Percentiles rank a stretch among this genome's conserved stretches.
phyloP scores from a whole-genome alignment of 1,140 invertebrate species.

The Ostrea edulis region DNA sequence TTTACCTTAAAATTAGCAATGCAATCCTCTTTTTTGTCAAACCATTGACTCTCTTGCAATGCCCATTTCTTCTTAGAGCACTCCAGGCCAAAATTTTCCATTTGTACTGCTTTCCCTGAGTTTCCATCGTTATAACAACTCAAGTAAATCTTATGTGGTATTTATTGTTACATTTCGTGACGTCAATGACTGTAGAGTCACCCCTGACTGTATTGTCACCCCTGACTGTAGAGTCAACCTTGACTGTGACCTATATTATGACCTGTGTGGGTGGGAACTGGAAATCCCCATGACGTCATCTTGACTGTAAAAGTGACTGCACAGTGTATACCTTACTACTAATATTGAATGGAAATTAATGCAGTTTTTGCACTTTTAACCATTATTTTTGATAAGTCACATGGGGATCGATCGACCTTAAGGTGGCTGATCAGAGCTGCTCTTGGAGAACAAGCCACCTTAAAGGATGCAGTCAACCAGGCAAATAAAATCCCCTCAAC shows the following conservation, averaged over 20 bases:
- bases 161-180: neutral
- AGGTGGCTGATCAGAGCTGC: too few species aligned
- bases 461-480: too few species aligned
- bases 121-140: conserved; percentile 9
- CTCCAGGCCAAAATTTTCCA: conserved; percentile 18
- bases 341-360: too few species aligned
- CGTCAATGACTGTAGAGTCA: neutral
- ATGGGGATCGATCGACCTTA: too few species aligned
- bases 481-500: too few species aligned
- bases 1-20: neutral
- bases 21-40: neutral
- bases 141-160: neutral
- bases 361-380: too few species aligned
- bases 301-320: neutral
- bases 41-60: conserved; percentile 27
- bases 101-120: conserved; percentile 5
- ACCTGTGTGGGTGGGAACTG: neutral
- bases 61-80: conserved; percentile 14
- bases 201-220: too few species aligned
- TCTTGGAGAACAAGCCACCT: too few species aligned
- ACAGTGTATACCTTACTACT: too few species aligned
- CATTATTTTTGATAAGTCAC: too few species aligned
- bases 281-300: neutral
- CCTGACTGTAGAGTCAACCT: neutral
- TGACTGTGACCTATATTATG: neutral